Conservation (phyloP, 2,113 vertebrate species). For the Toxotes jaculatrix region DNA sequence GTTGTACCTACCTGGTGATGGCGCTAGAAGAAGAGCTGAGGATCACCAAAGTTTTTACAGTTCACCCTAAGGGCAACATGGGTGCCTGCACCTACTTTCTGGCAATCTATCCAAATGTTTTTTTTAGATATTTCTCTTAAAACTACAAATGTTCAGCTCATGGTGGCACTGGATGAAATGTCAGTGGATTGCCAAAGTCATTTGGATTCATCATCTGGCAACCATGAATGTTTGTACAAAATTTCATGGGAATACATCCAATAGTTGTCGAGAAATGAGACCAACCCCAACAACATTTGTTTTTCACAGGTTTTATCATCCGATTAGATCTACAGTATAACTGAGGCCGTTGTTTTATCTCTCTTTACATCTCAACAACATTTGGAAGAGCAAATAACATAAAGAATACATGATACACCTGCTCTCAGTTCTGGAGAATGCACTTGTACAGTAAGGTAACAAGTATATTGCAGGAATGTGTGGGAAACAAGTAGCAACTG, state of each 20-base stretch:
- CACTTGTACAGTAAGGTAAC: neutral
- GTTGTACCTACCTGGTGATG: neutral
- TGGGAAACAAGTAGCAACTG: conserved; percentile 53
- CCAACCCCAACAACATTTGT: too few species aligned
- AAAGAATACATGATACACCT: conserved; percentile 61
- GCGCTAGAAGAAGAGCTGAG: neutral
- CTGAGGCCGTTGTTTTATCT: neutral
- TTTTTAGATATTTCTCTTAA: neutral
- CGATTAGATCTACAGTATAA: neutral
- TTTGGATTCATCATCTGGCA: neutral
- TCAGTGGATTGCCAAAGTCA: neutral
- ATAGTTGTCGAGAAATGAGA: too few species aligned
- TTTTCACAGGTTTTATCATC: neutral
- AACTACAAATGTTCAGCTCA: neutral
- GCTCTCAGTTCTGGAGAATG: conserved; percentile 32
- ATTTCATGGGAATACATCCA: neutral
- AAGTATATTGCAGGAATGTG: conserved; percentile 60
- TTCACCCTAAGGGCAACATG: neutral
- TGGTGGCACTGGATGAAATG: neutral
- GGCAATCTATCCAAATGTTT: neutral
- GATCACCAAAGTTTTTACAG: neutral
- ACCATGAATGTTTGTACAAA: neutral
- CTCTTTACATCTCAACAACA: conserved; percentile 8
- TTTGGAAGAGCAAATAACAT: conserved; percentile 49
- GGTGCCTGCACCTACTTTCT: neutral